Conservation (phyloP, 2,888 invertebrate genomes). For the Deroplatys truncata region DNA sequence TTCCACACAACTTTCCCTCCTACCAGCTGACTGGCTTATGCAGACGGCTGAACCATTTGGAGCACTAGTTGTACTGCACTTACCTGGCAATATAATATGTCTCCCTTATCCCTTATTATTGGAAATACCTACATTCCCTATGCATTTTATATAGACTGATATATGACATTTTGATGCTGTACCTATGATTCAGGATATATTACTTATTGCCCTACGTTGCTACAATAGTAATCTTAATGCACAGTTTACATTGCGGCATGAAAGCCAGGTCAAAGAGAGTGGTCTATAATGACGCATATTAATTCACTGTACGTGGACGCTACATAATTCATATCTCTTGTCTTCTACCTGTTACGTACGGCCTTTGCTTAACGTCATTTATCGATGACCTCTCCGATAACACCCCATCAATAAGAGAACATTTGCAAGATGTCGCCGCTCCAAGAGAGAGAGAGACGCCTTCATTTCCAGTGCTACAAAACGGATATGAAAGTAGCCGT, state of each 20-base stretch:
- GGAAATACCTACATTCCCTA: no score
- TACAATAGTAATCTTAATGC: background rate
- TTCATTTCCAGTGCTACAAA: background rate
- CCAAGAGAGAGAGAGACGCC: background rate
- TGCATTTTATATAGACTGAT: no score
- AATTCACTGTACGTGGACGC: background rate
- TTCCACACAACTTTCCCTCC: no score
- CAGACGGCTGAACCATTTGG: no score
- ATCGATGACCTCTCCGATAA: background rate
- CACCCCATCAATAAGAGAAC: background rate
- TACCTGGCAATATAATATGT: no score
- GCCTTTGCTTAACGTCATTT: background rate
- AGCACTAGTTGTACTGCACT: no score
- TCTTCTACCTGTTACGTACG: background rate
- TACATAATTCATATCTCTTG: background rate
- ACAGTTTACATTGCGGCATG: background rate
- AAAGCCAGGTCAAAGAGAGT: background rate
- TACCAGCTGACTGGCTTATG: no score
- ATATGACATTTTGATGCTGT: no score
- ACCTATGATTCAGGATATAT: no score
- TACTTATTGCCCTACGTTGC: no score
- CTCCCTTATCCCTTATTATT: no score
- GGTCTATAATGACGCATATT: background rate
- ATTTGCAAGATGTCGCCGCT: background rate
- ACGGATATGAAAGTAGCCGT: slow-evolving; percentile 21